Evolutionary conservation across 2,888 invertebrate species (phyloP).

Genomic region (Autographa gamma): DNA sequence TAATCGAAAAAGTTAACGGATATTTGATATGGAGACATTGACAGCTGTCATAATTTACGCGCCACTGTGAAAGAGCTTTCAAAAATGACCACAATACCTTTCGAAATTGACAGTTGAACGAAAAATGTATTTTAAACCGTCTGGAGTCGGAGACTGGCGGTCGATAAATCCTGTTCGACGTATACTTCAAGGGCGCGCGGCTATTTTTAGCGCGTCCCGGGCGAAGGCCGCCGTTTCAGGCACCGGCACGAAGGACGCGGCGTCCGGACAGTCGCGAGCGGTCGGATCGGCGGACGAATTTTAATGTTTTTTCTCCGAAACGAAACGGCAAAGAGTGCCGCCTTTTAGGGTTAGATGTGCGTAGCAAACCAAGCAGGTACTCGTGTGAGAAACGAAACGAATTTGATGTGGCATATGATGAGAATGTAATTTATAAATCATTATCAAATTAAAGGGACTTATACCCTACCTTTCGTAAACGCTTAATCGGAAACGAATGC

Average conservation of each 20-base stretch:
- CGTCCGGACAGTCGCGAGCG: slow-evolving; percentile 65
- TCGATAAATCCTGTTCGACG: slow-evolving; percentile 85
- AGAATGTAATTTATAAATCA: slow-evolving; percentile 54
- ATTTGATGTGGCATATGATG: slow-evolving; percentile 47
- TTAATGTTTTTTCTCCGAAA: slow-evolving; percentile 77
- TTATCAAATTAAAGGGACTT: slow-evolving; percentile 57
- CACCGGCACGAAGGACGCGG: slow-evolving; percentile 58
- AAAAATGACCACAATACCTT: slow-evolving; percentile 48
- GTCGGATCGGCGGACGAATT: slow-evolving; percentile 65
- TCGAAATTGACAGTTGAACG: slow-evolving; percentile 52
- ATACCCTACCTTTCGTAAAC: slow-evolving; percentile 34
- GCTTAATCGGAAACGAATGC: slow-evolving; percentile 59
- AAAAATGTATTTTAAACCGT: slow-evolving; percentile 54
- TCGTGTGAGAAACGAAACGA: slow-evolving; percentile 42
- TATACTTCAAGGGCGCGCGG: slow-evolving; percentile 81
- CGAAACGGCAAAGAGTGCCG: slow-evolving; percentile 66
- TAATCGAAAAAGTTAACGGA: slow-evolving; percentile 25
- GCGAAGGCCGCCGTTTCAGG: slow-evolving; percentile 77
- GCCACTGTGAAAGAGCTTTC: slow-evolving; percentile 37
- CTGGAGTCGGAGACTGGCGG: slow-evolving; percentile 61
- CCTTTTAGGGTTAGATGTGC: slow-evolving; percentile 59
- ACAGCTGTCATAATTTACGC: slow-evolving; percentile 41
- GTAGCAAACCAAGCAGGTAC: slow-evolving; percentile 54
- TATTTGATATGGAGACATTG: slow-evolving; percentile 50
- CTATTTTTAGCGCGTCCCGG: slow-evolving; percentile 82